Base-by-base conservation (phyloP, 2,888 invertebrate species). In the Carabus problematicus region DNA sequence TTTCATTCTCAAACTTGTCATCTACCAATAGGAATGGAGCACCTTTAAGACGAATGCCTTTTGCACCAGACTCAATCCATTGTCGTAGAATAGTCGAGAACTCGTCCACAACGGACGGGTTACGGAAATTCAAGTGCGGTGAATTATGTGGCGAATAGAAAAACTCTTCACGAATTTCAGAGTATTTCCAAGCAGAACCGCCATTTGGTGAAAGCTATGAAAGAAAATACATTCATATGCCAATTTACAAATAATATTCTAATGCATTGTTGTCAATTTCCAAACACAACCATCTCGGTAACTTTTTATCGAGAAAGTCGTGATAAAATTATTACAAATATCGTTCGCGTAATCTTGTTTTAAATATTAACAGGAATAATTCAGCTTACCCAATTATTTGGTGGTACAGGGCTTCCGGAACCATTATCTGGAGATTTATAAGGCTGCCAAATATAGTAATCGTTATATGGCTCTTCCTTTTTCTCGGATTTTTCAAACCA, bases 81-180 rank as follows among this genome's bases (percentile, higher is more conserved):
- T 86, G 87, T 45, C 82, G 80, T 1, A 97, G 79, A 0, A 91
- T 90, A 0, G 84, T 82, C 75, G 89, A 83, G 73, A 94, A 89
- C 77, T 88, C 87, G 1, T 84, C 77, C 2, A 89, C 84, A 0
- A 94, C 92, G 0, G 80, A 78, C 0, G 85, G 81, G 77, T 93
- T 91, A 70, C 88, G 84, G 84, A 91, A 93, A 83, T 95, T 94
- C 3, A 97, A 85, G 78, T 95, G 94, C 0, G 95, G 92, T 75
- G 89, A 87, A 0, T 85, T 85, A 75, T 90, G 91, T 75, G 93
- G 93, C 71, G 94, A 92, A 62, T 94, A 86, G 79, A 94, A 95
- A 81, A 85, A 95, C 78, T 91, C 87, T 39, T 85, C 77, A 67
- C 93, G 86, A 1, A 77, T 76, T 0, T 82, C 81, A 70, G 88